Evolutionary conservation across 1,140 invertebrate species (phyloP), one percentile per base, ranked within the genome.

Genomic region (Kradibia gibbosae): DNA sequence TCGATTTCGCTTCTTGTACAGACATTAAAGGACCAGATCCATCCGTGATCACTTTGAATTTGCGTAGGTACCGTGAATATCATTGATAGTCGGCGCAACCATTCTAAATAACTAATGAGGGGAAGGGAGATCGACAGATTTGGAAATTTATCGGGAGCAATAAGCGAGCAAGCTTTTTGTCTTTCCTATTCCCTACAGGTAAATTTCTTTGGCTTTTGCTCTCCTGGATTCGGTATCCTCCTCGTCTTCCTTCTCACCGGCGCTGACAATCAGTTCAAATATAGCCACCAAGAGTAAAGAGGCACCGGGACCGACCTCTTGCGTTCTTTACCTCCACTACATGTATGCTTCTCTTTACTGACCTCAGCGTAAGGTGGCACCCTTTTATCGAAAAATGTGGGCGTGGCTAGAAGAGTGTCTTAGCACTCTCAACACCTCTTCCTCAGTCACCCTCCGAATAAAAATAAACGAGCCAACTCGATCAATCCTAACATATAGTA

Each of bases 61-160:
- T 76, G 80, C 80, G 80, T 76, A 81, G 80, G 57, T 45, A 36
- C 55, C 31, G 34, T 65, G 48, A 57, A 80, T 74, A 75, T 80
- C 65, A 80, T 67, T 53, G 72, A 57, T 34, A 39, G 20, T 48
- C 48, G 36, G 5, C 62, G 48, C n/a, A 17, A 25, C 39, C 11
- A 36, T 45, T 36, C 50, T 36, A 57, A 80, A 57, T 80, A 72
- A 67, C 45, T 55, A 73, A 74, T 71, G 50, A 75, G 48, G 71
- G 80, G 48, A 31, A 42, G 11, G n/a, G 31, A 65, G 45, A 53
- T 48, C 25, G 57, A 73, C 70, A 34, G 78, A 80, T 80, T 55
- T 34, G 39, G 25, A 70, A 22, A 70, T 70, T 45, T 48, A 45
- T 72, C 71, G 73, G 17, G 75, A 25, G 36, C 36, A 62, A 45